These are phyloP conservation scores for Girardinichthys multiradiatus DNA, from an alignment of 2,113 vertebrate species.

Conservation along the genomic window DNA sequence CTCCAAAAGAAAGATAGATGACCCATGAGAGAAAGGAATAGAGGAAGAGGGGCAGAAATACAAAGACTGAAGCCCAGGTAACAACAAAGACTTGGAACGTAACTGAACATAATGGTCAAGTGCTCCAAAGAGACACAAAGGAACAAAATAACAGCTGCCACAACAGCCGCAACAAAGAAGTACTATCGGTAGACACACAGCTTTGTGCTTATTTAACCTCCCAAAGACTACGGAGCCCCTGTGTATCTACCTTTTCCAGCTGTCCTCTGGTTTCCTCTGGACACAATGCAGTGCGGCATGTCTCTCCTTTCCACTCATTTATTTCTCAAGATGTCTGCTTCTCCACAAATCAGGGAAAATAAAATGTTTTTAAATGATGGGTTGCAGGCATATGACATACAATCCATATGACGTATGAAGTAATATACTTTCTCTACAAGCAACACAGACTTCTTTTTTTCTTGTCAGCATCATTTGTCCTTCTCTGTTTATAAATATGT, in stretches of 20 bases:
- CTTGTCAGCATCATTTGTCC: neutral
- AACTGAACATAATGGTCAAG: constrained; percentile 59
- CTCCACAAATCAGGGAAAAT: neutral
- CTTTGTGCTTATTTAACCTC: constrained; percentile 56
- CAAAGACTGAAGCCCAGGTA: constrained; percentile 27
- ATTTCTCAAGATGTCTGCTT: constrained; percentile 5
- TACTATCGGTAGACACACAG: constrained; percentile 44
- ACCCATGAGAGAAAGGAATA: neutral
- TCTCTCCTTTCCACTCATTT: constrained; percentile 9
- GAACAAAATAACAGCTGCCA: constrained; percentile 44
- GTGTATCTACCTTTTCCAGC: constrained; percentile 44
- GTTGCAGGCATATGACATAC: neutral
- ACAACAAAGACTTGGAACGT: constrained; percentile 47
- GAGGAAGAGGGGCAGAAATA: constrained; percentile 17
- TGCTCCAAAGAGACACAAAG: constrained; percentile 41
- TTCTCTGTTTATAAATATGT: neutral
- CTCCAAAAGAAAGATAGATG: neutral
- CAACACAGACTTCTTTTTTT: neutral
- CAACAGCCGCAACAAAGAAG: constrained; percentile 25
- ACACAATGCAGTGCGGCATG: constrained; percentile 33
- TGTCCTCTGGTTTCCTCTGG: constrained; percentile 15
- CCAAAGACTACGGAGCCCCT: constrained; percentile 19
- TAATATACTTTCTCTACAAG: neutral
- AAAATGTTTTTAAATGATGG: neutral
- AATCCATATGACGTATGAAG: neutral